These are phyloP conservation scores for Triplophysa dalaica DNA, from an alignment of 2,113 vertebrate species.

Conservation along the genomic window DNA sequence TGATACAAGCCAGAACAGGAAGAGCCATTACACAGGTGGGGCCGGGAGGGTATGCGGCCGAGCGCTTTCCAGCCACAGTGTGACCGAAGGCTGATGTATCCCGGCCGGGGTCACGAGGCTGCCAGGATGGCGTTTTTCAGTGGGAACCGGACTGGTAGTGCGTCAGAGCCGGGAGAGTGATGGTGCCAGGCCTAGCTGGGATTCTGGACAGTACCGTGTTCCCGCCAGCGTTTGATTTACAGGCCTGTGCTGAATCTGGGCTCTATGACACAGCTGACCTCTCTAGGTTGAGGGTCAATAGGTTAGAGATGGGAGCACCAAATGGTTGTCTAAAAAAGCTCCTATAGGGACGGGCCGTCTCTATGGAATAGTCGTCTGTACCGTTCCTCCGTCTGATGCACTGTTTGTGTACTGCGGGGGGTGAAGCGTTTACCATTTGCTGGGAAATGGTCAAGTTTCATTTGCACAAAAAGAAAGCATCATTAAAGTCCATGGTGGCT, in stretches of 20 bases:
- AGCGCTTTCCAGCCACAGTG: neutral
- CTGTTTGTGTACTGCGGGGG: slow-evolving; percentile 34
- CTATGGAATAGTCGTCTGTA: slow-evolving; percentile 61
- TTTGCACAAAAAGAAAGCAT: neutral
- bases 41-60: slow-evolving; percentile 50
- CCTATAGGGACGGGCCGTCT: slow-evolving; percentile 58
- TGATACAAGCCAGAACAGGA: slow-evolving; percentile 52
- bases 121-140: slow-evolving; percentile 55
- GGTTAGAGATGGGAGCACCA: slow-evolving; percentile 60
- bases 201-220: slow-evolving; percentile 61
- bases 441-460: slow-evolving; percentile 16
- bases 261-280: slow-evolving; percentile 68
- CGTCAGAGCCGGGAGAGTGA: slow-evolving; percentile 71
- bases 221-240: slow-evolving; percentile 76
- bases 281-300: slow-evolving; percentile 67
- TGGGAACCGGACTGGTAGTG: slow-evolving; percentile 69
- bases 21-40: slow-evolving; percentile 39
- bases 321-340: slow-evolving; percentile 73
- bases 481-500: neutral
- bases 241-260: slow-evolving; percentile 59
- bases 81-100: slow-evolving; percentile 2
- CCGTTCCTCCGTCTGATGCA: slow-evolving; percentile 51
- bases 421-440: slow-evolving; percentile 53
- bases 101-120: slow-evolving; percentile 12
- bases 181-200: slow-evolving; percentile 74